Evolutionary conservation across 2,888 invertebrate genomes (phyloP), one percentile per base, ranked within the genome.

Genomic region (Tuberolachnus salignus): DNA sequence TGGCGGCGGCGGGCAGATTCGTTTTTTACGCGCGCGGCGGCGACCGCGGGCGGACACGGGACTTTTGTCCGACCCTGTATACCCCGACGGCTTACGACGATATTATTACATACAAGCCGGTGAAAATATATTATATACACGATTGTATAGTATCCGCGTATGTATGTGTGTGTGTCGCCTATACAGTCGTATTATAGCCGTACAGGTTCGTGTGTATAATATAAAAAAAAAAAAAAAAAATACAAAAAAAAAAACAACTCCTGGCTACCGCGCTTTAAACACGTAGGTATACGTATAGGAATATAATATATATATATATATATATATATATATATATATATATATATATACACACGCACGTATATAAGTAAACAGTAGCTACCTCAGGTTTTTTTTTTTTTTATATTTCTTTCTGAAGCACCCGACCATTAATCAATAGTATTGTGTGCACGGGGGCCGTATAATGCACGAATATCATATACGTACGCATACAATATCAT

Each of bases 221-320:
- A 49, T 23, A 66, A 23, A 3, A 16, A 2, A 44, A 57, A 14
- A 57, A 14, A 4, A 34, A 34, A 34, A 34, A 34, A 34, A 34
- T 70, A 57, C 16, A 57, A n/a, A n/a, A 23, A 42, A 44, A 42
- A 49, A 51, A 16, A 26, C n/a, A 67, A 67, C 66, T 51, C 42
- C 78, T 42, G 59, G 78, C 78, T 78, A 78, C 78, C 78, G 67
- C 78, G 69, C 78, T 78, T 78, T 78, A 78, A 78, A 78, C 78
- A 69, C 78, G 67, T 69, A 78, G 19, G 34, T 6, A 6, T 6
- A 34, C 3, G 34, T 6, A 34, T 34, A 34, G 34, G 34, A 34
- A 34, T 34, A 34, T 34, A 34, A 34, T 34, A 34, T n/a, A n/a
- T n/a, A n/a, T n/a, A n/a, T n/a, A n/a, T n/a, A n/a, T n/a, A n/a